Base-by-base conservation (phyloP, 2,113 vertebrate species). In the Tricholaema leucomelas region DNA sequence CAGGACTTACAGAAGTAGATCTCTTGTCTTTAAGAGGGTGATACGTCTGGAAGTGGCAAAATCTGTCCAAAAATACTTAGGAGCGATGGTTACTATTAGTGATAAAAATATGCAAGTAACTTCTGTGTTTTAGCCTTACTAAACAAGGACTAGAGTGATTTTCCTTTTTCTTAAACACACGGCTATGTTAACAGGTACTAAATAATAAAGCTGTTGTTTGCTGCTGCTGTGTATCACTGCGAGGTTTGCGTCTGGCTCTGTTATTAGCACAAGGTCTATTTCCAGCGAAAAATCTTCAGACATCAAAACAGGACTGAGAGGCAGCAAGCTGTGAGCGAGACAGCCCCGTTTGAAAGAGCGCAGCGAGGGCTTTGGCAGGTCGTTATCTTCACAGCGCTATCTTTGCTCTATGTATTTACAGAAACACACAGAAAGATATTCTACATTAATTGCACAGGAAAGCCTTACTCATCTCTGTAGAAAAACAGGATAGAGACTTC, bases 391-490 rank as follows among this genome's bases (percentile, higher is more conserved):
- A 12, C 54, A 48, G 75, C 52, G 83, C 60, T 83, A 91, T 88
- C 91, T 93, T 87, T 93, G 91, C 82, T 93, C 89, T 61, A 15
- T 72, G 46, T 94, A 85, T 94, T 94, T 96, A 96, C 88, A 91
- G 60, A 95, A 93, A 90, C 69, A 93, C 85, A 78, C 88, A 81
- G 92, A 92, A 92, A 95, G 83, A 88, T 94, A 93, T 92, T 93
- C 80, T 75, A 82, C 71, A 95, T 95, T 95, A 96, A 96, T 94
- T 94, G 86, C 88, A 96, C 93, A 97, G 97, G 97, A 98, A 98
- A 97, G 97, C 97, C 88, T 98, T 97, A 98, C 96, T 98, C 97
- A 98, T 97, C 79, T 97, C 80, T 56, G 96, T 97, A 97, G 95
- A 97, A 97, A 97, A 97, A 97, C 93, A 97, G 89, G 94, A 87